A percentile compares a stretch with the other conserved stretches of the same genome.
These are phyloP conservation scores for Tanypteryx hageni DNA, from an alignment of 2,888 invertebrate species.

Conservation along the genomic window DNA sequence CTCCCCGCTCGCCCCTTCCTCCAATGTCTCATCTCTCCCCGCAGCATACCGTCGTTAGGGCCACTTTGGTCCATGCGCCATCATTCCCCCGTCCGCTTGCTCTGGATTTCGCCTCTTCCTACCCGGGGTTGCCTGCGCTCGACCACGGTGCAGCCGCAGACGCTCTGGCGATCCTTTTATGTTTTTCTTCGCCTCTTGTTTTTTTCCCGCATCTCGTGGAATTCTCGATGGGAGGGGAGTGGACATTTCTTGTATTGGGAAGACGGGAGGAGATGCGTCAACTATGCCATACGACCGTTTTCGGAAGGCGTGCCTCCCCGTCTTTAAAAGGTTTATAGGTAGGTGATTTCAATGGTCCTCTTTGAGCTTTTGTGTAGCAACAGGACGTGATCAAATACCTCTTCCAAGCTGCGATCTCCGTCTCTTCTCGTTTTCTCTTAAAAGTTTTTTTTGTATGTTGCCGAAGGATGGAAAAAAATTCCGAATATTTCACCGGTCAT, in stretches of 20 bases:
- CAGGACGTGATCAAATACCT: constrained; percentile 21
- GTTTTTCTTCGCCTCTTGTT: neutral
- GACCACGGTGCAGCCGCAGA: constrained; percentile 21
- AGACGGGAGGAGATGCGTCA: neutral
- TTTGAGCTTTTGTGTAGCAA: neutral
- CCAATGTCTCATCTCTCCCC: neutral
- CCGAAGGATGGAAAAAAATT: constrained; percentile 12
- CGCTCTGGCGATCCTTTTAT: constrained; percentile 16
- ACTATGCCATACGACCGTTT: constrained; percentile 29
- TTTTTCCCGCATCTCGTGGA: neutral
- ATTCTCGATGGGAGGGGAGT: neutral
- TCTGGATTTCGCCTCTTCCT: constrained; percentile 43
- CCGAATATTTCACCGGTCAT: constrained; percentile 34
- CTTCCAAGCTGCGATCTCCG: neutral
- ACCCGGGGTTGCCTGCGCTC: neutral
- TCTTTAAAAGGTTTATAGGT: neutral
- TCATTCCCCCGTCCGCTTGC: constrained; percentile 30
- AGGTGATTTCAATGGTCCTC: constrained; percentile 42
- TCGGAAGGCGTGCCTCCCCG: neutral
- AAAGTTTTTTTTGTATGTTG: neutral
- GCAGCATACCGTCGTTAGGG: constrained; percentile 48
- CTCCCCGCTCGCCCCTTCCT: constrained; percentile 10
- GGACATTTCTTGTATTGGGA: constrained; percentile 3
- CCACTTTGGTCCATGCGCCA: neutral
- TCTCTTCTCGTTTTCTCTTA: neutral